A percentile compares a stretch with the other conserved stretches of the same genome.
Conservation (phyloP, 1,140 invertebrate genomes). For the Drosophila bipectinata region DNA sequence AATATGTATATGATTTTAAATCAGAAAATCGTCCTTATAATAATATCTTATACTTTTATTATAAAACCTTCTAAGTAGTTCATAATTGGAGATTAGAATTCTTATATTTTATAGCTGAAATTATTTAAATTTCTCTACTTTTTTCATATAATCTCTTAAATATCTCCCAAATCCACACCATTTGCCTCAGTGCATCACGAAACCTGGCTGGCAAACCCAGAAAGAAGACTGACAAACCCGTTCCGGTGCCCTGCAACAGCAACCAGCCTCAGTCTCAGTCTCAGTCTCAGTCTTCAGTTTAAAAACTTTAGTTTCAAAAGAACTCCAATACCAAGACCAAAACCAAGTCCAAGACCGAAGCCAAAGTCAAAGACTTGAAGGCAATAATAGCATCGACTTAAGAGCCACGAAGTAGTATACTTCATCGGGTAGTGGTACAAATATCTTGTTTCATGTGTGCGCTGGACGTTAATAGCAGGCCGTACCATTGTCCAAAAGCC, state of each 20-base stretch:
- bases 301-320: not conserved
- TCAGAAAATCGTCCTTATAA: too few relatives aligned
- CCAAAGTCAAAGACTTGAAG: slow-evolving; percentile 10
- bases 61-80: too few relatives aligned
- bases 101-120: too few relatives aligned
- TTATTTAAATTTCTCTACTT: too few relatives aligned
- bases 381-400: slow-evolving; percentile 65
- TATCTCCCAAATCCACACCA: too few relatives aligned
- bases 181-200: slow-evolving; percentile 25
- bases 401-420: slow-evolving; percentile 57
- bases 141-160: too few relatives aligned
- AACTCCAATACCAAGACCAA: slow-evolving; percentile 16
- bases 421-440: slow-evolving; percentile 74
- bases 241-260: slow-evolving; percentile 38
- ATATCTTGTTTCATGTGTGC: slow-evolving; percentile 83
- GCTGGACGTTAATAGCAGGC: slow-evolving; percentile 81
- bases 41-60: too few relatives aligned
- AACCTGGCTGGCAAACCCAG: slow-evolving; percentile 41
- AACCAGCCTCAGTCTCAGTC: slow-evolving; percentile 6
- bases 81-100: too few relatives aligned
- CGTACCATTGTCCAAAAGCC: slow-evolving; percentile 48
- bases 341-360: slow-evolving; percentile 10
- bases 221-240: slow-evolving; percentile 49
- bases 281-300: not conserved
- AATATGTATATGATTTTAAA: too few relatives aligned